Percentiles rank a stretch among this genome's conserved stretches.
phyloP scores from a whole-genome alignment of 2,113 vertebrate species.

The Dromaius novaehollandiae region DNA sequence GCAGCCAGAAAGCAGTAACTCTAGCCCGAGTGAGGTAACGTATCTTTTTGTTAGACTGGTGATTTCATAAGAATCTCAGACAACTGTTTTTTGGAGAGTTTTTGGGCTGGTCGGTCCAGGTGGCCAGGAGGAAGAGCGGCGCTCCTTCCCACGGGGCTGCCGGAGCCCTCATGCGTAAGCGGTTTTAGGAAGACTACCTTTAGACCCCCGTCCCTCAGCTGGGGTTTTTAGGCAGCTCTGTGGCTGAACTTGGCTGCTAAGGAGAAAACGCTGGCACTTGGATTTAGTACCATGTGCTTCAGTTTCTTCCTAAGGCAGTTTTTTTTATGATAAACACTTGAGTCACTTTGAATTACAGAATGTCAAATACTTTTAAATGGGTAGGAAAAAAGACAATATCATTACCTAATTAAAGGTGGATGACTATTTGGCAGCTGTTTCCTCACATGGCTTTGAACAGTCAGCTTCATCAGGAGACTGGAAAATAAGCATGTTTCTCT shows the following conservation, averaged over 20 bases:
- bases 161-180: neutral
- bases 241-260: neutral
- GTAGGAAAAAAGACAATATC: constrained; percentile 40
- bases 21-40: neutral
- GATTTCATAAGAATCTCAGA: neutral
- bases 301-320: constrained; percentile 15
- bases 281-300: neutral
- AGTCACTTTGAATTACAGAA: constrained; percentile 49
- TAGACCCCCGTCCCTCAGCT: neutral
- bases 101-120: neutral
- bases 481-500: constrained; percentile 73
- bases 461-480: constrained; percentile 60
- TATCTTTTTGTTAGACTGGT: neutral
- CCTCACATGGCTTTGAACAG: constrained; percentile 47
- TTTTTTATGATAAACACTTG: constrained; percentile 49
- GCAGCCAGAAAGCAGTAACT: constrained; percentile 10
- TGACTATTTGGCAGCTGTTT: constrained; percentile 62
- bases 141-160: neutral
- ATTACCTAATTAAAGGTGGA: constrained; percentile 51
- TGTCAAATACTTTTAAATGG: constrained; percentile 33
- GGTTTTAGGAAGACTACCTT: neutral
- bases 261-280: neutral
- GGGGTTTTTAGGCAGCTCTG: neutral
- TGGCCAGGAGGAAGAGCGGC: neutral
- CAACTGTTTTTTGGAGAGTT: neutral